These are phyloP conservation scores for Adela reaumurella DNA, from an alignment of 2,888 invertebrate species.

Conservation along the genomic window DNA sequence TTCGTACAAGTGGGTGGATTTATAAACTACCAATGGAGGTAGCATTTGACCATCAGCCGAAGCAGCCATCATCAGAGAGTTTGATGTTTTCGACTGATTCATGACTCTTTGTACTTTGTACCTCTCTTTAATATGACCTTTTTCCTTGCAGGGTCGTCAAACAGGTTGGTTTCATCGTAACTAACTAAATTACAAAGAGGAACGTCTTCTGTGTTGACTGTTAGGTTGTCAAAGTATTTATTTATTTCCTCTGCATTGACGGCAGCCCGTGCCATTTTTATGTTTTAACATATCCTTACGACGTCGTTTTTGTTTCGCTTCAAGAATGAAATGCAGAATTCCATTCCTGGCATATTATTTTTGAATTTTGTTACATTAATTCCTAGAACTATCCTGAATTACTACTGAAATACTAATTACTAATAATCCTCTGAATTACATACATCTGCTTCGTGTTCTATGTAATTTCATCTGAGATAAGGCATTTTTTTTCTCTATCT, in stretches of 20 bases:
- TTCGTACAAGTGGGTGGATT: conserved; percentile 23
- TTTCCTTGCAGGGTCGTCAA: conserved; percentile 9
- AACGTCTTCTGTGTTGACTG: not conserved
- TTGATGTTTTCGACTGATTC: conserved; percentile 21
- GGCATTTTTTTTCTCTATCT: too few relatives aligned
- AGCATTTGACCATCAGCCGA: conserved; percentile 23
- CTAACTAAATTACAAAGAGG: conserved; percentile 1
- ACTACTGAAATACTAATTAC: too few relatives aligned
- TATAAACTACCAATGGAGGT: conserved; percentile 31
- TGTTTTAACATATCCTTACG: conserved; percentile 13
- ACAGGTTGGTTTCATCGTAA: conserved; percentile 6
- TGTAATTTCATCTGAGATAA: too few relatives aligned
- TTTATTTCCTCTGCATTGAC: conserved; percentile 11
- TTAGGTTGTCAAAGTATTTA: conserved; percentile 6
- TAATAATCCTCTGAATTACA: too few relatives aligned
- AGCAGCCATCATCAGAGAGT: conserved; percentile 26
- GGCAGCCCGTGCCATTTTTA: conserved; percentile 12
- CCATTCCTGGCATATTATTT: conserved; percentile 14
- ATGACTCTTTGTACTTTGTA: conserved; percentile 22
- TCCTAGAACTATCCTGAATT: too few relatives aligned
- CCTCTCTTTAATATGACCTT: conserved; percentile 17
- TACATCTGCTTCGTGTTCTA: too few relatives aligned
- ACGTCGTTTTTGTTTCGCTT: conserved; percentile 11
- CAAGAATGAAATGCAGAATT: conserved; percentile 12
- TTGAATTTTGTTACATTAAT: conserved; percentile 11